Percentiles rank a stretch among this genome's conserved stretches.
Conservation (phyloP, 1,140 invertebrate genomes). For the Brachionus plicatilis region DNA sequence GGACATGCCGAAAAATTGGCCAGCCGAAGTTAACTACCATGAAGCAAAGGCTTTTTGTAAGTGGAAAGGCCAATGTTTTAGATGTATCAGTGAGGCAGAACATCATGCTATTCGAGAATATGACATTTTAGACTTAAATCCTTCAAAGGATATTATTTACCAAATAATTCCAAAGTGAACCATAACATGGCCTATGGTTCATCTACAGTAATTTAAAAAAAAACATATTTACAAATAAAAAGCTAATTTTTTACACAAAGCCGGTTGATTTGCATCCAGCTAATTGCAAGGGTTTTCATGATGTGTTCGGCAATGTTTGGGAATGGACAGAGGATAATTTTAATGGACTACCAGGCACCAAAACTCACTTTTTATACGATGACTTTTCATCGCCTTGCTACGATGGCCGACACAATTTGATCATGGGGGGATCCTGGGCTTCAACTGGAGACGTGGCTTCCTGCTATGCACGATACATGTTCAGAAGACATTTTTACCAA, state of each 20-base stretch:
- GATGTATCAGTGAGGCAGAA: constrained; percentile 51
- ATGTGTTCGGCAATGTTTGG: constrained; percentile 55
- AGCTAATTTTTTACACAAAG: background rate
- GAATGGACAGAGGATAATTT: constrained; percentile 55
- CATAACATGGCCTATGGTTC: constrained; percentile 44
- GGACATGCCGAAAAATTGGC: constrained; percentile 52
- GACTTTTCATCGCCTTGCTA: constrained; percentile 54
- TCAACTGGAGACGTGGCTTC: constrained; percentile 50
- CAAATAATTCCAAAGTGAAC: constrained; percentile 17
- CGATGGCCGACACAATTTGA: constrained; percentile 53
- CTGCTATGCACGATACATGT: constrained; percentile 49
- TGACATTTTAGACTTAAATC: constrained; percentile 43
- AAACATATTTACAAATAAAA: background rate
- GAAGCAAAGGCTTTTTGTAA: constrained; percentile 53
- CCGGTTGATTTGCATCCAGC: constrained; percentile 51
- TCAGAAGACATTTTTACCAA: constrained; percentile 54
- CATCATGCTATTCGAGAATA: constrained; percentile 48
- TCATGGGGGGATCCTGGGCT: constrained; percentile 45
- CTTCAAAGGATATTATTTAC: constrained; percentile 30
- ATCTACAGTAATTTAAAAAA: constrained; percentile 33
- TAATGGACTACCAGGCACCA: constrained; percentile 49
- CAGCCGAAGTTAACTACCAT: constrained; percentile 54
- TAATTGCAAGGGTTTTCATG: constrained; percentile 49
- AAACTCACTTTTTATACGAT: constrained; percentile 50
- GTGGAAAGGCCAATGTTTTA: constrained; percentile 50